Conservation (phyloP, 2,113 vertebrate species). For the Rhabdornis inornatus region DNA sequence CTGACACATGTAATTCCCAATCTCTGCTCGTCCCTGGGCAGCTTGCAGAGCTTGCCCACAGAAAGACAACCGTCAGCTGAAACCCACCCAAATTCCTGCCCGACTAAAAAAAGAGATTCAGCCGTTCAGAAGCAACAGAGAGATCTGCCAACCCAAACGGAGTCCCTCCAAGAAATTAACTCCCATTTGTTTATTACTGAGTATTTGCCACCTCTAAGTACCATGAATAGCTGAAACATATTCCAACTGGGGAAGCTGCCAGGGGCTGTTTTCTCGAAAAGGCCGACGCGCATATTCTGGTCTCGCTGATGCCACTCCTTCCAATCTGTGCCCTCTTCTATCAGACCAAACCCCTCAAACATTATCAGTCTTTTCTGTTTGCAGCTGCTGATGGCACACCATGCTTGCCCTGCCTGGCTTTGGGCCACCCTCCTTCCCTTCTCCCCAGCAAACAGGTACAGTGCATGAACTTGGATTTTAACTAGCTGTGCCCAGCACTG, state of each 20-base stretch:
- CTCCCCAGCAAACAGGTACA: not conserved
- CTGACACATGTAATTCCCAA: not conserved
- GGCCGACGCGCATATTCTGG: rapidly evolving
- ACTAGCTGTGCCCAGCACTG: not conserved
- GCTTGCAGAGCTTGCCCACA: not conserved
- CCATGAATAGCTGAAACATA: not conserved
- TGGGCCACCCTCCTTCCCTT: not conserved
- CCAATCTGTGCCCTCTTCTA: not conserved
- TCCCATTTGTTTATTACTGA: not conserved
- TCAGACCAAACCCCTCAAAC: not conserved
- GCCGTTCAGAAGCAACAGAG: not conserved
- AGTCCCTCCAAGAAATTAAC: not conserved
- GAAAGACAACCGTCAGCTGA: not conserved
- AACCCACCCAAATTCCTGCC: not conserved
- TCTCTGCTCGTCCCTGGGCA: not conserved
- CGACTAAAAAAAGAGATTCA: not conserved
- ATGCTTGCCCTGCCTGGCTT: not conserved
- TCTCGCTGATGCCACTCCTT: not conserved
- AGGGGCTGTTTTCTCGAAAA: not conserved
- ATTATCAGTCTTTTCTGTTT: not conserved
- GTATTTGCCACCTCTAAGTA: not conserved
- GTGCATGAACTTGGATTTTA: not conserved
- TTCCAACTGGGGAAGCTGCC: not conserved
- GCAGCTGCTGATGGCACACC: not conserved
- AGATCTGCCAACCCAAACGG: not conserved